Evolutionary conservation across 2,797 vertebrate genomes (phyloP), one percentile per base, ranked within the genome.

Genomic region (Myripristis jacobus): DNA sequence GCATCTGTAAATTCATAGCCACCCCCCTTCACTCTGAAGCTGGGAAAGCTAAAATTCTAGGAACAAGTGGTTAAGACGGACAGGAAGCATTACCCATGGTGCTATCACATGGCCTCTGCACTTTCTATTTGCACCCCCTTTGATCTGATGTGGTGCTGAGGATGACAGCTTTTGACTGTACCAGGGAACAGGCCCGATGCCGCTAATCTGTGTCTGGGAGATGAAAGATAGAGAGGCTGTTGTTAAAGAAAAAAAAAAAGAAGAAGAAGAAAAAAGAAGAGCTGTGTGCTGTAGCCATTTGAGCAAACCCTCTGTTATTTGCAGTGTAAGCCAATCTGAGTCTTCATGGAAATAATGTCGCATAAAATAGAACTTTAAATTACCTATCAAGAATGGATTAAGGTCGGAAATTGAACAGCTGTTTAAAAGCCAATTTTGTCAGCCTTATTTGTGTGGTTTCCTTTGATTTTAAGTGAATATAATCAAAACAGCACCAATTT

Each of bases 181-280:
- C 59, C 43, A 65, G n/a, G 46, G 27, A 68, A 27, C 59, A 70
- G 47, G 52, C 41, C 31, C 54, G 58, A 38, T 59, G 55, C 58
- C 44, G 13, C 22, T 68, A 62, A 77, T 59, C 24, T 50, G 44
- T 38, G 24, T 58, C 60, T 56, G 25, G 8, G 38, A 81, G 66
- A 87, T 70, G 15, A 79, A 83, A 73, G 44, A 65, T 47, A 48
- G 46, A 76, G 43, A 77, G 38, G 18, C 44, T 41, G 38, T 21
- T n/a, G 21, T 50, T 50, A 51, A 65, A 68, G 22, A 12, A 6
- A 25, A 65, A 57, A 65, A 57, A 68, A 34, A 12, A 6, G 18
- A 65, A 57, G 75, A 11, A 68, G 22, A 13, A 6, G n/a, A 65
- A 31, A 31, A 68, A 34, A 13, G 6, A 25, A 65, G 57, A 77